These are phyloP conservation scores for Corvus moneduloides DNA, from an alignment of 2,113 vertebrate species.

Conservation along the genomic window DNA sequence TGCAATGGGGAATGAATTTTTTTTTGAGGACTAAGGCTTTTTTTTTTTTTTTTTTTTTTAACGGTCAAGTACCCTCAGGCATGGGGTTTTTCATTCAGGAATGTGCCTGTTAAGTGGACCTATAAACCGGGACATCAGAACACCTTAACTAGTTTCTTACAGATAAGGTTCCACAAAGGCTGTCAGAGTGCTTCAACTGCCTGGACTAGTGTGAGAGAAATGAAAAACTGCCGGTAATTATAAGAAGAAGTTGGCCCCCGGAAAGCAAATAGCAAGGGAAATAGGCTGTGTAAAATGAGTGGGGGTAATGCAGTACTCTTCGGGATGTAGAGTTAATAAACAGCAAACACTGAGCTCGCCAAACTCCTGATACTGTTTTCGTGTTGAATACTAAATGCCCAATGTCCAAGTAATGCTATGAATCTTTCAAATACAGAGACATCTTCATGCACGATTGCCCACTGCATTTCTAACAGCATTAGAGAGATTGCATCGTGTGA, in stretches of 20 bases:
- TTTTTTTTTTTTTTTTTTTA: background rate
- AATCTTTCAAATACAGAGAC: background rate
- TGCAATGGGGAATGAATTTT: background rate
- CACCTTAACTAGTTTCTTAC: background rate
- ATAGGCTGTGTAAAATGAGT: background rate
- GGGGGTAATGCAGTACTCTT: background rate
- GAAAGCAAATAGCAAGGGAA: conserved; percentile 35
- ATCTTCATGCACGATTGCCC: background rate
- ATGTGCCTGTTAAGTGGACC: background rate
- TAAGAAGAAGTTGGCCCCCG: background rate
- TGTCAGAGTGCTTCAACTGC: background rate
- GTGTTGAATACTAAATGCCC: background rate
- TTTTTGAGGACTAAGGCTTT: background rate
- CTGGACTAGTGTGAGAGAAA: background rate
- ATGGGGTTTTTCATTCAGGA: background rate
- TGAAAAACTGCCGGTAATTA: conserved; percentile 4
- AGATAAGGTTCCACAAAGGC: background rate
- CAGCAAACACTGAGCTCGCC: background rate
- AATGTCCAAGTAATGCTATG: background rate
- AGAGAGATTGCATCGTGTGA: background rate
- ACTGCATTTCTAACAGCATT: background rate
- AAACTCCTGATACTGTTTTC: background rate
- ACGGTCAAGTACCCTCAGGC: background rate
- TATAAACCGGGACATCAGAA: background rate
- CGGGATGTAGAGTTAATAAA: background rate